Evolutionary conservation across 2,888 invertebrate species (phyloP), one percentile per base, ranked within the genome.

Genomic region (Celastrina argiolus): DNA sequence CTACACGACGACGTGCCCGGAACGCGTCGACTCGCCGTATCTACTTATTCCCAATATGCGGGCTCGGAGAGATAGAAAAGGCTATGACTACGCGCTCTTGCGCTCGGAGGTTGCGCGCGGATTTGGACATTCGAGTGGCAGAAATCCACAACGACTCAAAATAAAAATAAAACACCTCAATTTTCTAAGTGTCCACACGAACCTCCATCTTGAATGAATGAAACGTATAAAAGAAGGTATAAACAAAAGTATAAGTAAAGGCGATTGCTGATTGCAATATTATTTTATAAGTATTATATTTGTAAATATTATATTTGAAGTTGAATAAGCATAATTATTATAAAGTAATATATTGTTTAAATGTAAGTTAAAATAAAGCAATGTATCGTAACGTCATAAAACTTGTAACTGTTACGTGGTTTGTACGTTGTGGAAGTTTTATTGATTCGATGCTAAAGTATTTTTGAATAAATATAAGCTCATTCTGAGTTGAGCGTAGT

Each of bases 261-360:
- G 79, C 80, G 81, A 87, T 87, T 83, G 86, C 75, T 80, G 84
- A 77, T 83, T 87, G 90, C 90, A 91, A 91, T 91, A 90, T 86
- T 87, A 87, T 80, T 80, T 75, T 75, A 75, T 89, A 90, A 88
- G 87, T 88, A 86, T 86, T 75, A 78, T 73, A 71, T 73, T 73
- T 77, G 78, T 78, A 78, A 77, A 79, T 79, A 82, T 78, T 75
- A 69, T 72, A 69, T 72, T 76, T 88, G 87, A 87, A 87, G 81
- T 86, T 88, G 78, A 80, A 71, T 71, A 74, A 75, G 69, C 72
- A 72, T 76, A 76, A 71, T 69, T 70, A 72, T 72, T 73, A 75
- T 76, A 74, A 77, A 81, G 67, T 77, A 77, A 80, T 78, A 72
- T 76, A 73, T 72, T 70, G 66, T 73, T 74, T 75, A 81, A 79